Conservation (phyloP, 2,797 vertebrate genomes). For the Sitta carolinensis region DNA sequence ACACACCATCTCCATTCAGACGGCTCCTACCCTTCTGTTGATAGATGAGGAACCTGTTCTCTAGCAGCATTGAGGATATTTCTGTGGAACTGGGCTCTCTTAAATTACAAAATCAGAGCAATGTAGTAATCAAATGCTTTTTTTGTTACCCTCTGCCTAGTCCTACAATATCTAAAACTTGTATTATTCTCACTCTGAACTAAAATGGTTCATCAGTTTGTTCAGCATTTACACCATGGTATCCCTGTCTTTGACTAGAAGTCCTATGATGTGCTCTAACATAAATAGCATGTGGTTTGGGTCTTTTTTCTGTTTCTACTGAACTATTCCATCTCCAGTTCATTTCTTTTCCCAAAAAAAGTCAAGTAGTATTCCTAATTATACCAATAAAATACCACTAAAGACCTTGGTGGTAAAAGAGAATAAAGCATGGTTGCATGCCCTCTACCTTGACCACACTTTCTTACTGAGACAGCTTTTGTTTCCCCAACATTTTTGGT, state of each 20-base stretch:
- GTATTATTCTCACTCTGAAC: background rate
- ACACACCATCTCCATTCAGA: background rate
- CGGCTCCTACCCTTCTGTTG: background rate
- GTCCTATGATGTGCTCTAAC: background rate
- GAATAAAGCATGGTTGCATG: accelerated
- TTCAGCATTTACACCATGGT: background rate
- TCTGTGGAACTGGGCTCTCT: background rate
- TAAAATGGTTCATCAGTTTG: background rate
- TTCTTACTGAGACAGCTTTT: background rate
- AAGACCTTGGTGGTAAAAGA: background rate
- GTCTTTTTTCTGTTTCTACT: background rate
- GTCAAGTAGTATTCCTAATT: background rate
- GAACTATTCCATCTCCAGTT: background rate
- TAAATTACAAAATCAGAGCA: background rate
- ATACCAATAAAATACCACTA: background rate
- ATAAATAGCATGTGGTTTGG: background rate
- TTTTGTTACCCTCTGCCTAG: background rate
- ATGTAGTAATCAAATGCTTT: background rate
- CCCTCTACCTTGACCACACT: background rate
- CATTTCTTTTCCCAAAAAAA: background rate
- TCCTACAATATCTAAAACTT: background rate
- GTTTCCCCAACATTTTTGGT: background rate
- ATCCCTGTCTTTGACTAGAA: background rate
- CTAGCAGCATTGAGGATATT: background rate
- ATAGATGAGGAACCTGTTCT: background rate